These are phyloP conservation scores for Thamnophis elegans DNA, from an alignment of 2,797 vertebrate genomes.

Conservation along the genomic window DNA sequence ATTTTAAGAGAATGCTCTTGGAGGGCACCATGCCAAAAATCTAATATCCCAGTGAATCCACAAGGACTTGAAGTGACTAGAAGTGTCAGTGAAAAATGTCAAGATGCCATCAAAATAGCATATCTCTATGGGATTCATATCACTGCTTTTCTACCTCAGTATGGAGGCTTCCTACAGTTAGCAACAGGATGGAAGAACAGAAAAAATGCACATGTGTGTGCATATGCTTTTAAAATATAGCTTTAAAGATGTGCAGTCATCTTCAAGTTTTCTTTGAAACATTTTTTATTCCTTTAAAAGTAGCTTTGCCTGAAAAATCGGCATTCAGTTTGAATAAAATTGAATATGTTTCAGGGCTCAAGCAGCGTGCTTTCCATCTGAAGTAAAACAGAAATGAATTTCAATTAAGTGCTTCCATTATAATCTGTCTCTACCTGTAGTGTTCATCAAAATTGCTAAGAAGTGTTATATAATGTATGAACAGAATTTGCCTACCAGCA, in stretches of 20 bases:
- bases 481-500: slow-evolving; percentile 68
- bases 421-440: slow-evolving; percentile 74
- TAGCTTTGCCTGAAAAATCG: slow-evolving; percentile 69
- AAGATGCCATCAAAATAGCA: slow-evolving; percentile 22
- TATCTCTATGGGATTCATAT: slow-evolving; percentile 29
- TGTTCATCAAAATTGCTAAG: slow-evolving; percentile 72
- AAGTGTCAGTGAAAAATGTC: slow-evolving; percentile 33
- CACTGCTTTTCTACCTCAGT: slow-evolving; percentile 25
- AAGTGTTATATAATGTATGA: slow-evolving; percentile 63
- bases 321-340: slow-evolving; percentile 73
- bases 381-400: slow-evolving; percentile 76
- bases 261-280: slow-evolving; percentile 49
- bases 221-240: slow-evolving; percentile 17
- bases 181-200: slow-evolving; percentile 11
- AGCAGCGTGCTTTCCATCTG: slow-evolving; percentile 72
- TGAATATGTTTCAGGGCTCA: slow-evolving; percentile 71
- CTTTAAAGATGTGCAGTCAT: slow-evolving; percentile 38
- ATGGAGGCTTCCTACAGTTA: slow-evolving; percentile 28
- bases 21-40: slow-evolving; percentile 23
- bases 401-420: slow-evolving; percentile 72
- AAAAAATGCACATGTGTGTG: slow-evolving; percentile 7
- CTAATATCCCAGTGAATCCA: slow-evolving; percentile 34
- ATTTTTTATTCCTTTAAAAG: slow-evolving; percentile 43
- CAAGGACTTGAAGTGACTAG: slow-evolving; percentile 38
- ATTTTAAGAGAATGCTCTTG: slow-evolving; percentile 26